These are phyloP conservation scores for Danio albolineatus DNA, from an alignment of 2,797 vertebrate species.

Conservation along the genomic window DNA sequence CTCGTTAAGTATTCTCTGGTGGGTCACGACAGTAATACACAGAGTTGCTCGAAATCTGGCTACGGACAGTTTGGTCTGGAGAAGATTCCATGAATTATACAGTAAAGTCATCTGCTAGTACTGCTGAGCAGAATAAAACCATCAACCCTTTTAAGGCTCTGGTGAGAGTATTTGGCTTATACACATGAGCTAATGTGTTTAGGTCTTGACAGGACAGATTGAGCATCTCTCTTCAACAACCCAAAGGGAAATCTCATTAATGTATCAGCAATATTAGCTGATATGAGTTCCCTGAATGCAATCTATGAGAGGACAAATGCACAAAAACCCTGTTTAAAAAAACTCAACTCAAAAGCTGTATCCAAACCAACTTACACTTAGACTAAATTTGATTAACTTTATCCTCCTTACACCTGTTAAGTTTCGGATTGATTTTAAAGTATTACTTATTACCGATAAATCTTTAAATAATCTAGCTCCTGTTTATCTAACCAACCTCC, in stretches of 20 bases:
- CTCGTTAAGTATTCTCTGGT: slow-evolving; percentile 15
- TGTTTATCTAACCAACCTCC: too few relatives aligned
- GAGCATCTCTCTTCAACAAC: background rate
- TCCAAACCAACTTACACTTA: slow-evolving; percentile 2
- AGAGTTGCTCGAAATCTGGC: background rate
- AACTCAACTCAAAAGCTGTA: background rate
- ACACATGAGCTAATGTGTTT: slow-evolving; percentile 19
- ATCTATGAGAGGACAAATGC: background rate
- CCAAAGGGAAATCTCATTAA: background rate
- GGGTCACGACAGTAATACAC: background rate
- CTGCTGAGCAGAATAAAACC: background rate
- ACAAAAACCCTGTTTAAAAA: background rate
- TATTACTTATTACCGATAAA: too few relatives aligned
- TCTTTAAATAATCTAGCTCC: too few relatives aligned
- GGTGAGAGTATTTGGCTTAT: slow-evolving; percentile 6
- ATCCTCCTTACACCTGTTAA: too few relatives aligned
- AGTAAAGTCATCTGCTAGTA: background rate
- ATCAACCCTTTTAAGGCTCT: slow-evolving; percentile 7
- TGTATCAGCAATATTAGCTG: slow-evolving; percentile 34
- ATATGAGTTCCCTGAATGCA: background rate
- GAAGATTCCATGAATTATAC: slow-evolving; percentile 31
- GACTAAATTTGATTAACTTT: too few relatives aligned
- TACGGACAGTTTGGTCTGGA: background rate
- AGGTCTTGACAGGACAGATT: background rate
- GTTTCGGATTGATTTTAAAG: too few relatives aligned